Percentiles rank a stretch among this genome's conserved stretches.
These are phyloP conservation scores for Gari tellinella DNA, from an alignment of 2,888 invertebrate species.

Conservation along the genomic window DNA sequence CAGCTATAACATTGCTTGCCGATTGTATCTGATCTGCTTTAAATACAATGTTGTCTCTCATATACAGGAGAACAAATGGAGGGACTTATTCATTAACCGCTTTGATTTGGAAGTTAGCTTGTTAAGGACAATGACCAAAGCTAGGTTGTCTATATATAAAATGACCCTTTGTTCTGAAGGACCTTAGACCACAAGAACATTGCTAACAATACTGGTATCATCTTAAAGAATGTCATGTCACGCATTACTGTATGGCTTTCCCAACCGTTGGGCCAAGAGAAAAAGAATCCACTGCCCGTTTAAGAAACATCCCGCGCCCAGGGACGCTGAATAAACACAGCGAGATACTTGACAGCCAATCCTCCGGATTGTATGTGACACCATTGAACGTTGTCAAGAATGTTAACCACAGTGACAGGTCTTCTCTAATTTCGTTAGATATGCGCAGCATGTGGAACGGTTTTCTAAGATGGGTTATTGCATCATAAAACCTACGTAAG, in stretches of 20 bases:
- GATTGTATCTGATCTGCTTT: slow-evolving; percentile 10
- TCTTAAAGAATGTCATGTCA: slow-evolving; percentile 7
- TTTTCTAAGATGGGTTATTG: slow-evolving; percentile 13
- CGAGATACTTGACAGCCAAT: slow-evolving; percentile 3
- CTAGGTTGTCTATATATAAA: slow-evolving; percentile 22
- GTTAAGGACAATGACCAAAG: slow-evolving; percentile 13
- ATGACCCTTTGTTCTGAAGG: slow-evolving; percentile 5
- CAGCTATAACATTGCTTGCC: slow-evolving; percentile 11
- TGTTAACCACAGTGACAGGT: slow-evolving; percentile 24
- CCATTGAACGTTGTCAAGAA: slow-evolving; percentile 39
- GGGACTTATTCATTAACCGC: slow-evolving; percentile 15
- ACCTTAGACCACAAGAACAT: slow-evolving; percentile 2
- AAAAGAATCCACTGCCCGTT: neutral
- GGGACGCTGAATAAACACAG: slow-evolving; percentile 17
- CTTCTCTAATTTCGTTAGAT: slow-evolving; percentile 12
- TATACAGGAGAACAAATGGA: slow-evolving; percentile 9
- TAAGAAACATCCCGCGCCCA: neutral
- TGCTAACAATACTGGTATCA: slow-evolving; percentile 7
- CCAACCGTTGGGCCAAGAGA: neutral
- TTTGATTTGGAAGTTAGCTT: slow-evolving; percentile 29
- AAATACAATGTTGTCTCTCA: slow-evolving; percentile 14
- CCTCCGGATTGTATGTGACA: slow-evolving; percentile 9
- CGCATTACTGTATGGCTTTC: neutral
- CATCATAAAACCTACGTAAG: slow-evolving; percentile 21
- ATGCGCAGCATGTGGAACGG: slow-evolving; percentile 22